phyloP scores from a whole-genome alignment of 1,140 invertebrate genomes.

The Fopius arisanus region DNA sequence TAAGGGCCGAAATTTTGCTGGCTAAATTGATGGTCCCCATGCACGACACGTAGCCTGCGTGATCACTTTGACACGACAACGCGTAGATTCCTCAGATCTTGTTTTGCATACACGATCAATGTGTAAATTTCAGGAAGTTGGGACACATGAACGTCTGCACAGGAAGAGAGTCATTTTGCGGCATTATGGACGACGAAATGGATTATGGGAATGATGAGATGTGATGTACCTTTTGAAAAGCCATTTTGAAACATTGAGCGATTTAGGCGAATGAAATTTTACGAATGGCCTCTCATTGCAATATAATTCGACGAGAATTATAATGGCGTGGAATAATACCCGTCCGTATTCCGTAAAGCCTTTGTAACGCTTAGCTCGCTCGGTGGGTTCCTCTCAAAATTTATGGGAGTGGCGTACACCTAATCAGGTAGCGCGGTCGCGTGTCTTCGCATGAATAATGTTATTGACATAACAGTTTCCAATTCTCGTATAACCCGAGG shows the following conservation, averaged over 20 bases:
- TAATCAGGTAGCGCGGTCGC: slow-evolving; percentile 25
- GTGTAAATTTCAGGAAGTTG: no score
- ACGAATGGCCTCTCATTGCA: background rate
- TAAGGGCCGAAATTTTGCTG: background rate
- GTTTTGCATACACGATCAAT: no score
- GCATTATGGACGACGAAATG: no score
- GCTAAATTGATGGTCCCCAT: background rate
- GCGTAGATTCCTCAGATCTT: no score
- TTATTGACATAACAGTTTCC: slow-evolving; percentile 29
- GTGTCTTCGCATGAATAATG: slow-evolving; percentile 27
- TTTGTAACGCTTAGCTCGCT: background rate
- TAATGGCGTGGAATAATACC: background rate
- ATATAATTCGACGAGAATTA: background rate
- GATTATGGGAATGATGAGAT: no score
- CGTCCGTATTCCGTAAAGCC: background rate
- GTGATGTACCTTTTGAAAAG: no score
- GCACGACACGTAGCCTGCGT: background rate
- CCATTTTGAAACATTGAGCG: no score
- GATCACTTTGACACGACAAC: background rate
- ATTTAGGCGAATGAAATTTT: background rate
- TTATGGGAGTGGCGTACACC: slow-evolving; percentile 10
- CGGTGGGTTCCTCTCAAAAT: background rate
- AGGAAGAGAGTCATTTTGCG: no score
- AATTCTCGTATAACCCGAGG: slow-evolving; percentile 19
- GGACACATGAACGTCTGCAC: no score